Base-by-base conservation (phyloP, 2,113 vertebrate genomes). In the Podiceps cristatus region DNA sequence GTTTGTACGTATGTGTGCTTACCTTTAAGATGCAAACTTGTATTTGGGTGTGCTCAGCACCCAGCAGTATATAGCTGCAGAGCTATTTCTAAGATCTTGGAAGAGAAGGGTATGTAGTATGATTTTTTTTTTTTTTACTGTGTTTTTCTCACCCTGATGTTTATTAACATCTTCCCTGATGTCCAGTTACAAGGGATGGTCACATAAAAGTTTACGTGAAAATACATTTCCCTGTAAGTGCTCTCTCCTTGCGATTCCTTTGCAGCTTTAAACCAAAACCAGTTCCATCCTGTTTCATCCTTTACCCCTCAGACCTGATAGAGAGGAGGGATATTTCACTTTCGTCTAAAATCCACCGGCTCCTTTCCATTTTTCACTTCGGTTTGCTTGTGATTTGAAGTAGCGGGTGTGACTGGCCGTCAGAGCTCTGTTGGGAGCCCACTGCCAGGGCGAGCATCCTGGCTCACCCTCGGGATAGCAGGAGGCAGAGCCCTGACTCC, bases 131-230 rank as follows among this genome's bases (percentile, higher is more conserved):
- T 72, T 91, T 64, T 75, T 83, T 73, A 96, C 90, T 80, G 69
- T 96, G 89, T 92, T 94, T 96, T 95, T 76, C 90, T 88, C 82
- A 55, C 84, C 52, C 74, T 94, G 93, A 62, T 96, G 86, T 97
- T 97, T 96, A 96, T 97, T 96, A 97, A 94, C 95, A 95, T 96
- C 89, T 93, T 91, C 83, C 49, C 66, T 45, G 89, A 94, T 91
- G 94, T 95, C 96, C 94, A 86, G 89, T 94, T 96, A 94, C 90
- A 94, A 93, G 91, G 86, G 83, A 90, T 90, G 40, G 75, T 69
- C 0, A 3, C 93, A 95, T 97, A 95, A 96, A 98, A 97, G 94
- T 98, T 98, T 97, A 96, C 94, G 87, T 97, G 94, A 66, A 97
- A 95, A 95, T 92, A 91, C 84, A 95, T 98, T 96, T 92, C 58